Evolutionary conservation across 2,888 invertebrate genomes (phyloP).

Genomic region (Pheosia tremula): DNA sequence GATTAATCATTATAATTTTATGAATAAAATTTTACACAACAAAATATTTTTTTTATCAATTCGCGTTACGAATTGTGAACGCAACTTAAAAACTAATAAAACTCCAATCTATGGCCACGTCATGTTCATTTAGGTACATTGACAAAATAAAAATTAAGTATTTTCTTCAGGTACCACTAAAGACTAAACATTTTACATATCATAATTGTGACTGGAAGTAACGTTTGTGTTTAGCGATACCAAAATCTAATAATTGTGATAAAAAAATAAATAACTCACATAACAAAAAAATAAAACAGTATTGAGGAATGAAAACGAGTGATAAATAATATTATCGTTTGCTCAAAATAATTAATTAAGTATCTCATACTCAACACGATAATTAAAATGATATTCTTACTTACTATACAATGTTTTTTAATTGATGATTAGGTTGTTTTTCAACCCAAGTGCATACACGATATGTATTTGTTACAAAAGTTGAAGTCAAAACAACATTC

Average conservation of each 20-base stretch:
- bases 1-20: conserved; percentile 56
- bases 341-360: conserved; percentile 8
- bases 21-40: conserved; percentile 22
- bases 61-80: conserved; percentile 12
- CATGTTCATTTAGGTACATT: conserved; percentile 48
- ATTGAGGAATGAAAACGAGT: conserved; percentile 43
- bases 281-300: conserved; percentile 24
- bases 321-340: conserved; percentile 11
- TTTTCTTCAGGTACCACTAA: not conserved
- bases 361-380: conserved; percentile 9
- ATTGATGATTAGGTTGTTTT: too few species aligned
- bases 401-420: too few species aligned
- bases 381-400: not conserved
- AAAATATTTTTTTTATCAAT: conserved; percentile 33
- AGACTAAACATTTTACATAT: not conserved
- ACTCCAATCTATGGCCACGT: conserved; percentile 56
- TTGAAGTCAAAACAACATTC: not conserved
- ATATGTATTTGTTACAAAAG: not conserved
- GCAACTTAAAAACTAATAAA: conserved; percentile 40
- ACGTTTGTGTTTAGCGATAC: not conserved
- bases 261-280: conserved; percentile 10
- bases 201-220: too few species aligned
- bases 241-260: conserved; percentile 6
- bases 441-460: not conserved
- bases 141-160: not conserved